A percentile compares a stretch with the other conserved stretches of the same genome.
Evolutionary conservation across 2,888 invertebrate genomes (phyloP).

Genomic region (Trissolcus brochymenae): DNA sequence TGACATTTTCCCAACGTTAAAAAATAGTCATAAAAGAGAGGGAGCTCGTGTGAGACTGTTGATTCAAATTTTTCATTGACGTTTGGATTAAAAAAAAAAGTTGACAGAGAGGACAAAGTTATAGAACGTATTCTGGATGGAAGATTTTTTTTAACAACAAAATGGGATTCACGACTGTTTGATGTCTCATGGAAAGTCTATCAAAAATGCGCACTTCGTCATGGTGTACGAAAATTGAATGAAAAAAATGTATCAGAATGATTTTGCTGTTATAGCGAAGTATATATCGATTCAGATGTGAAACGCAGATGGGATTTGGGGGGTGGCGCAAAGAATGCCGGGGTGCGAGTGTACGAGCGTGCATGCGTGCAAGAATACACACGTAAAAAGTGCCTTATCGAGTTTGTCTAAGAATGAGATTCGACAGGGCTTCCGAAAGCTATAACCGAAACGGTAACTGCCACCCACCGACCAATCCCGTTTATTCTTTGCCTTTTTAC

Average conservation of each 20-base stretch:
- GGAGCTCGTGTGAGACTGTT: conserved; percentile 1
- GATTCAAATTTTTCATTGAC: too few relatives aligned
- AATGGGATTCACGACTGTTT: too few relatives aligned
- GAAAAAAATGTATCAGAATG: conserved; percentile 34
- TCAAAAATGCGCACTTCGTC: conserved; percentile 29
- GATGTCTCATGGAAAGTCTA: too few relatives aligned
- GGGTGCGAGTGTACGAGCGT: conserved; percentile 34
- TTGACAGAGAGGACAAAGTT: not conserved
- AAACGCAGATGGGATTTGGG: conserved; percentile 36
- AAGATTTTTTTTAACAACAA: not conserved
- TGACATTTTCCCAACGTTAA: too few relatives aligned
- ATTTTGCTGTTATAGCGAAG: conserved; percentile 34
- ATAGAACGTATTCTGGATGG: conserved; percentile 1
- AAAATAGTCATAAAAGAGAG: too few relatives aligned
- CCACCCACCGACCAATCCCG: conserved; percentile 75
- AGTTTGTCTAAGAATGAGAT: conserved; percentile 77
- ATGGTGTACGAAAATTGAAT: conserved; percentile 31
- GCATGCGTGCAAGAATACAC: conserved; percentile 67
- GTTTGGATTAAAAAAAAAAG: too few relatives aligned
- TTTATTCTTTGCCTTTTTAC: conserved; percentile 71
- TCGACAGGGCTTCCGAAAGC: conserved; percentile 76
- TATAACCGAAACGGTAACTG: conserved; percentile 77
- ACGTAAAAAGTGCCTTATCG: conserved; percentile 74
- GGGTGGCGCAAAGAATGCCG: conserved; percentile 32
- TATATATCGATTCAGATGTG: conserved; percentile 39